Evolutionary conservation across 2,113 vertebrate species (phyloP), one percentile per base, ranked within the genome.

Genomic region (Saguinus midas): DNA sequence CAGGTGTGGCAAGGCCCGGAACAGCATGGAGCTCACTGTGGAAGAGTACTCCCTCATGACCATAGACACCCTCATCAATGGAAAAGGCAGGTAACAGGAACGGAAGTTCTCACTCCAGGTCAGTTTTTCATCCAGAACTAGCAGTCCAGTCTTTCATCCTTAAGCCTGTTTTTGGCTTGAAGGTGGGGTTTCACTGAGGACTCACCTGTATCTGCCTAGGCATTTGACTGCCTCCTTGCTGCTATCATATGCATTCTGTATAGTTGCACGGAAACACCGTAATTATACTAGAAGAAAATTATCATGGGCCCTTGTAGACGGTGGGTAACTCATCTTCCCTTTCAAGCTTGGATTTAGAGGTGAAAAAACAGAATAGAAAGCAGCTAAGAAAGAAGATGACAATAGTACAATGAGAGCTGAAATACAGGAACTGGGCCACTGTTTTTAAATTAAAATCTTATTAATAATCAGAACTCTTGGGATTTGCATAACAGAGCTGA

Each of bases 1-100:
- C 21, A 99, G 99, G 48, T 98, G 99, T 9, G 93, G 99, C 57
- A 98, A 98, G 80, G 97, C 99, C 40, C 99, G 98, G 91, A 99
- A 99, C 0, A 99, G 99, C 68, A 81, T 99, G 0, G 99, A 99
- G 89, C 98, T 84, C 0, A 61, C 98, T 0, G 6, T 85, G 0
- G 99, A 99, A 96, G 99, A 99, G 81, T 99, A 99, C 97, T 98
- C 97, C 0, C 98, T 99, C 84, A 99, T 99, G 99, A 99, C 99
- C 98, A 99, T 99, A 35, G 99, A 99, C 98, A 99, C 99, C 2
- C 99, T 99, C 98, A 99, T 99, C 98, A 99, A 99, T 10, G 99
- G 99, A 96, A 99, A 99, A 99, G 99, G 58, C 1, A 61, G 25
- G 58, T 25, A 61, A 61, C 58, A 12, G 58, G 58, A 61, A 61